phyloP scores from a whole-genome alignment of 2,113 vertebrate genomes.

The Phaetusa simplex region DNA sequence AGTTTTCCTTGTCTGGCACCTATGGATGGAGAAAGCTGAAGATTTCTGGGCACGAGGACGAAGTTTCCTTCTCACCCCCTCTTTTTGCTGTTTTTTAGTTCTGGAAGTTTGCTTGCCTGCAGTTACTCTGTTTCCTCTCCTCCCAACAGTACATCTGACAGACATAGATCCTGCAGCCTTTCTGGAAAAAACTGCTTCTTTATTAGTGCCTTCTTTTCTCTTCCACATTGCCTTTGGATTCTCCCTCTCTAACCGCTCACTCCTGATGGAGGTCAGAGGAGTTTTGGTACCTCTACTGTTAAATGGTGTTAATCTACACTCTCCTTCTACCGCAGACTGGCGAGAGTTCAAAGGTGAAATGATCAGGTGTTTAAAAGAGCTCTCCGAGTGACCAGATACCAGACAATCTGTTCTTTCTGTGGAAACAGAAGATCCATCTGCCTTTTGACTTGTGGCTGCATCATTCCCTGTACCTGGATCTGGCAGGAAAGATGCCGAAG shows the following conservation, averaged over 20 bases:
- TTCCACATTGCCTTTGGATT: constrained; percentile 54
- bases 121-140: constrained; percentile 12
- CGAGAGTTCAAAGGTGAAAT: constrained; percentile 56
- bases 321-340: constrained; percentile 3
- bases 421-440: constrained; percentile 34
- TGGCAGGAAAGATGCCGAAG: constrained; percentile 37
- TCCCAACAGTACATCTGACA: constrained; percentile 9
- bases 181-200: constrained; percentile 28
- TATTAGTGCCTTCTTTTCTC: constrained; percentile 43
- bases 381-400: constrained; percentile 20
- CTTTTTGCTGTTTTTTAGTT: constrained; percentile 58
- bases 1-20: constrained; percentile 49
- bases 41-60: constrained; percentile 40
- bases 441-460: constrained; percentile 41
- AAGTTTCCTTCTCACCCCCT: constrained; percentile 56
- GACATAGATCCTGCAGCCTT: constrained; percentile 19
- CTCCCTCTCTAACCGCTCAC: constrained; percentile 33
- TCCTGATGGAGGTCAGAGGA: constrained; percentile 2
- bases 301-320: constrained; percentile 44
- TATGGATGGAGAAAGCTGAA: constrained; percentile 23
- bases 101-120: constrained; percentile 41
- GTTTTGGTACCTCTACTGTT: constrained; percentile 13
- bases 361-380: constrained; percentile 43
- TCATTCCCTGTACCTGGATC: constrained; percentile 44
- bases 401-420: constrained; percentile 43